Base-by-base conservation (phyloP, 2,888 invertebrate species). In the Lycaena phlaeas region DNA sequence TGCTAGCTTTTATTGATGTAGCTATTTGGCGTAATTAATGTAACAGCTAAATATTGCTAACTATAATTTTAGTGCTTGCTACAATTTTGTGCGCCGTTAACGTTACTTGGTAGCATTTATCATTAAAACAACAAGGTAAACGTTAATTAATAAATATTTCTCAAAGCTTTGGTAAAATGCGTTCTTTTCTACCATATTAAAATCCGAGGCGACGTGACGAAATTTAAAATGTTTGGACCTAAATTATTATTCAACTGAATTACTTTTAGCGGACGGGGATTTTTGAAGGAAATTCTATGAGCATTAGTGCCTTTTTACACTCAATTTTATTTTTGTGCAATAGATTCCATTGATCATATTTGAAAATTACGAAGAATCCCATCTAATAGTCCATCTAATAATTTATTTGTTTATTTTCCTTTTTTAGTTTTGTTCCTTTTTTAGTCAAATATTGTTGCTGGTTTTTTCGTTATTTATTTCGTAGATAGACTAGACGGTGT, bases 1-100 rank as follows among this genome's bases (percentile, higher is more conserved):
- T 25, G 28, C 28, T 6, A n/a, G 7, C 22, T 38, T 38, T 38
- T 25, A 38, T 38, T 22, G 29, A 30, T 22, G 22, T 25, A 22
- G 30, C 15, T 30, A 30, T 15, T 7, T n/a, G 15, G n/a, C 10
- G 30, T 30, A 15, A 30, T 30, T 30, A 30, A 15, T 30, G 30
- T 10, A 15, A 30, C 30, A n/a, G 30, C 15, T 14, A 15, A 15
- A 15, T 15, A 30, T 15, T 30, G 15, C 15, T 2, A 30, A 30
- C 15, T 30, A 30, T 30, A 30, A 15, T n/a, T 30, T 10, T 14
- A n/a, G n/a, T n/a, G n/a, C n/a, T 29, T 2, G 15, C n/a, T 30
- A 15, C 15, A 5, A n/a, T 15, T 30, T 10, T 30, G 10, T n/a
- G 30, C 15, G n/a, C n/a, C n/a, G n/a, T n/a, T n/a, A 30, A 15